Percentiles rank a stretch among this genome's conserved stretches.
These are phyloP conservation scores for Aradophagus sp. DNA, from an alignment of 1,140 invertebrate genomes.

Conservation along the genomic window DNA sequence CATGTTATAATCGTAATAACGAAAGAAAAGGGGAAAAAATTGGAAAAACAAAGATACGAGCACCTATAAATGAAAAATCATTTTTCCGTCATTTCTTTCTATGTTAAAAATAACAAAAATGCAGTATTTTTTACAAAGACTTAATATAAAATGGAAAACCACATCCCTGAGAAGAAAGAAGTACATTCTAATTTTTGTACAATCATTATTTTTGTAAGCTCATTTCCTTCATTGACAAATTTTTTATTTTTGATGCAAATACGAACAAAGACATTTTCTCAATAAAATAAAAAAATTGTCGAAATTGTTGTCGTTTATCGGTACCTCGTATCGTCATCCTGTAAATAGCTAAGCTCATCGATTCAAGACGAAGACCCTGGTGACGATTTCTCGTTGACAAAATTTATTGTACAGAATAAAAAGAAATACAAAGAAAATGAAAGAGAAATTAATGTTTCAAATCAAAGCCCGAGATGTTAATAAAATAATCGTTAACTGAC, in stretches of 20 bases:
- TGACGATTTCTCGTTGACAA: conserved; percentile 4
- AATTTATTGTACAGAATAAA: too few species aligned
- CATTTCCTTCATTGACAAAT: conserved; percentile 10
- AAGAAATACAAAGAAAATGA: too few species aligned
- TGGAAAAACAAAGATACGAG: conserved; percentile 25
- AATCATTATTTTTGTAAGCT: conserved; percentile 25
- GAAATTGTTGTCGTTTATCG: conserved; percentile 21
- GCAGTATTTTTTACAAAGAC: conserved; percentile 45
- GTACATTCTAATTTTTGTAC: conserved; percentile 33
- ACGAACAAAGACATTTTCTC: conserved; percentile 30
- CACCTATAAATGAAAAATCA: conserved; percentile 33
- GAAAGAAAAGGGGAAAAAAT: not conserved
- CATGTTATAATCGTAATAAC: too few species aligned
- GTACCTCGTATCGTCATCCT: conserved; percentile 33
- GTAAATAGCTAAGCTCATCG: conserved; percentile 41
- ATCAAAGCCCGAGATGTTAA: too few species aligned
- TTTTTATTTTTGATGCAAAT: conserved; percentile 20
- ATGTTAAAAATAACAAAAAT: conserved; percentile 30
- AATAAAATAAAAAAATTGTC: conserved; percentile 24
- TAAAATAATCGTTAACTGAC: too few species aligned
- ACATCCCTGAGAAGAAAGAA: conserved; percentile 5
- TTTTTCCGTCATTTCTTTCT: conserved; percentile 18
- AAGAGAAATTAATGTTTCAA: too few species aligned
- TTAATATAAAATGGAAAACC: conserved; percentile 16
- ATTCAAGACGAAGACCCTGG: conserved; percentile 7